A percentile compares a stretch with the other conserved stretches of the same genome.
Evolutionary conservation across 2,888 invertebrate genomes (phyloP).

Genomic region (Polia nebulosa): DNA sequence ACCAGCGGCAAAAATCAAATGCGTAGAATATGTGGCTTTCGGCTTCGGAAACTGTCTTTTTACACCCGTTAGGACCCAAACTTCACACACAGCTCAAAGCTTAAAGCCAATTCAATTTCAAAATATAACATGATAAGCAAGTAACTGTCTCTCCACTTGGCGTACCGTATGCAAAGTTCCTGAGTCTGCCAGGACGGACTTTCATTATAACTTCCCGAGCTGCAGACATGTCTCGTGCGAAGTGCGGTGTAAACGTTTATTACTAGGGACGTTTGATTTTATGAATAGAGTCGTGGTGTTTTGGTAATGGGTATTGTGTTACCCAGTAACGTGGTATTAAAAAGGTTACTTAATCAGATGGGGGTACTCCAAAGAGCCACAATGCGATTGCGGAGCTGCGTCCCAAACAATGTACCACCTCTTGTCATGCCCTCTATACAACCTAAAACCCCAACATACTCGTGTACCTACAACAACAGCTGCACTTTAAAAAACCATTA

Average conservation of each 20-base stretch:
- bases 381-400: too few species aligned
- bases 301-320: background rate
- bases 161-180: conserved; percentile 45
- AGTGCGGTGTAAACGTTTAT: conserved; percentile 37
- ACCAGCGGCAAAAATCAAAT: too few species aligned
- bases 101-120: conserved; percentile 23
- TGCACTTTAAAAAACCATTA: too few species aligned
- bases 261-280: conserved; percentile 17
- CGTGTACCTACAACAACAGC: too few species aligned
- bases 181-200: conserved; percentile 28
- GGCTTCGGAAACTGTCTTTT: too few species aligned
- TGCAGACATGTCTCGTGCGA: conserved; percentile 9
- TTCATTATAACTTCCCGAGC: conserved; percentile 46
- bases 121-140: conserved; percentile 24
- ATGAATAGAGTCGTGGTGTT: conserved; percentile 18
- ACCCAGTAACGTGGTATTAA: background rate
- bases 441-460: too few species aligned
- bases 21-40: too few species aligned
- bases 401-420: too few species aligned
- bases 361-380: too few species aligned
- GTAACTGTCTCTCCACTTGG: conserved; percentile 12
- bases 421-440: too few species aligned
- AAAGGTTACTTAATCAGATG: too few species aligned
- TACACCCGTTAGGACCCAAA: background rate
- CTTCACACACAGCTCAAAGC: background rate